Base-by-base conservation (phyloP, 2,888 invertebrate genomes). In the Epirrhoe alternata region DNA sequence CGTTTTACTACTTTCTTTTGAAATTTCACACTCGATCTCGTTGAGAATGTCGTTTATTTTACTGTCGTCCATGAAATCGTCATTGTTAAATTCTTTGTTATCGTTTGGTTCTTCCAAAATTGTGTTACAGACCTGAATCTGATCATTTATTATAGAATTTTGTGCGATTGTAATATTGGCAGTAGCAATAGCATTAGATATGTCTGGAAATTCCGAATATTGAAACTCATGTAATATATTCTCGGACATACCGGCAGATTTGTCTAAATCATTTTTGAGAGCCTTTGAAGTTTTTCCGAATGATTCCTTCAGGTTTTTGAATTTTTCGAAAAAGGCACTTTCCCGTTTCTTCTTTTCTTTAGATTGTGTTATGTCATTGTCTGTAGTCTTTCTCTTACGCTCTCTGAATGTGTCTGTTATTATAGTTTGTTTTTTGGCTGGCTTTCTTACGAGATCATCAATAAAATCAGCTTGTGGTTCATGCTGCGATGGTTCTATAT, bases 301-400 rank as follows among this genome's bases (percentile, higher is more conserved):
- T 0, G 87, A 84, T 24, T 89, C 80, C 72, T 86, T 89, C 0
- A 91, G 76, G 8, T 69, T 66, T 62, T 83, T 85, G 53, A 89
- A 80, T 65, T 87, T 86, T 58, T 88, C 79, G 53, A 90, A 74
- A 12, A 90, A 42, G 70, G 77, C 75, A 69, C 70, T 83, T 8
- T 88, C 85, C 8, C 88, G 80, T 80, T 87, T 92, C 64, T 82
- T 89, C 69, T 92, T 92, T 78, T 91, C 89, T 69, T 85, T 88
- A 0, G 79, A 81, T 35, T 84, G 82, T 42, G 77, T 67, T 56
- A 81, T 75, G 56, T 81, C 80, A 51, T 66, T 65, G 12, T 77
- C 68, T 52, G 71, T 74, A 24, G 65, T 79, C 64, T 85, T 92
- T 71, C 90, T 84, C 77, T 91, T 92, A 5, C 88, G 82, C 73